Base-by-base conservation (phyloP, 2,113 vertebrate genomes). In the Athene noctua region DNA sequence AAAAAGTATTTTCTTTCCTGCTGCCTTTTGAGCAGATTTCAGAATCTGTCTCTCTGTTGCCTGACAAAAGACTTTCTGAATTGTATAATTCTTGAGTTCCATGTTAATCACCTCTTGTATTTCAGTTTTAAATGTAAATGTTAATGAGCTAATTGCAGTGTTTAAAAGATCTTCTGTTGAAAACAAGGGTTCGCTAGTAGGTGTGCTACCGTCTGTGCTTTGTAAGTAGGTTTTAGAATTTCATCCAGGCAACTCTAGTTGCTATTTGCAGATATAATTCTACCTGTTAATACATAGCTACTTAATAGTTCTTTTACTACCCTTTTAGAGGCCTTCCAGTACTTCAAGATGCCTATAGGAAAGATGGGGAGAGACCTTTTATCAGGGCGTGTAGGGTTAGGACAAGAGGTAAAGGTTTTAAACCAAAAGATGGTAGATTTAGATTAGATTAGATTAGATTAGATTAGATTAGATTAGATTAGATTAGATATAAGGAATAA, bases 51-150 rank as follows among this genome's bases (percentile, higher is more conserved):
- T 90, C 23, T 25, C 13, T 71, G 34, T 20, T 79, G n/a, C 72
- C 93, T 91, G 59, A 94, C 70, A 88, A 65, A 92, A 79, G 75
- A 46, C 15, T 84, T 94, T 92, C 73, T 77, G 30, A 85, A 81
- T 72, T 82, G 11, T 72, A n/a, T 54, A 85, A 66, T 92, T 82
- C 68, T 94, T 84, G 61, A 96, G 46, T 87, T 83, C 58, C 44
- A 68, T 93, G 94, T 91, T 85, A 93, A 88, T 82, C 83, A 95
- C 6, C 27, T 75, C 32, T 51, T 92, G 20, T n/a, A 87, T 75
- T 86, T 90, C 34, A 89, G 59, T 71, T 74, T 72, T 80, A 87
- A 95, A 90, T 47, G 29, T 84, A 95, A 96, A 95, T 88, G 83
- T 80, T 92, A 94, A 94, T 95, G 65, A 71, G 27, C 3, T 96